Base-by-base conservation (phyloP, 1,140 invertebrate genomes). In the Brachionus calyciflorus region DNA sequence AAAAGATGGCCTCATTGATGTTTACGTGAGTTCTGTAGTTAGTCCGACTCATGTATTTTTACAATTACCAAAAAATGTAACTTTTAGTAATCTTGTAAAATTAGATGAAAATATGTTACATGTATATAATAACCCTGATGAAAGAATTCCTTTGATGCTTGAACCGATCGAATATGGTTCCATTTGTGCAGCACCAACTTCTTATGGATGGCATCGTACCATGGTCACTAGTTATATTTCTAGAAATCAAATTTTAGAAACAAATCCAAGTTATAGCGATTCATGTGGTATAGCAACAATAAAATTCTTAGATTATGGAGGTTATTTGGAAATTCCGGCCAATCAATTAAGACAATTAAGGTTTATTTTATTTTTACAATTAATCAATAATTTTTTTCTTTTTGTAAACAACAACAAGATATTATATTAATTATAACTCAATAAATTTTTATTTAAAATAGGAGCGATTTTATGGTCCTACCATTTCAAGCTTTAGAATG, bases 401-500 rank as follows among this genome's bases (percentile, higher is more conserved):
- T 41, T 57, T 46, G 10, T 48, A 69, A 1, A 12, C 30, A 30
- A 55, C 21, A 30, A 51, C 17, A 21, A 51, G 6, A 21, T 49
- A 21, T 14, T 49, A 14, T 14, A 51, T 19, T 21, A 24, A 14
- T 37, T 77, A 41, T 5, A 55, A 26, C n/a, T n/a, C 21, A 30
- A 28, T 78, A 24, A 46, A 44, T 17, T 44, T 19, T 21, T 26
- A 21, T 21, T 12, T 48, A 10, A 40, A 79, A 44, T 69, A 85
- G 93, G 78, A 90, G 89, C 77, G 93, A 98, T 85, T 96, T 94
- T 82, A 90, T 96, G 87, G 88, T 89, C 28, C 86, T 98, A 80
- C 95, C 95, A 19, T 97, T 98, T 87, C 95, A 98, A 89, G 93
- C 94, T 51, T 91, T 92, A 41, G 95, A 98, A 87, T 93, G 94